phyloP scores from a whole-genome alignment of 2,797 vertebrate species.

The Toxotes lorentzi region DNA sequence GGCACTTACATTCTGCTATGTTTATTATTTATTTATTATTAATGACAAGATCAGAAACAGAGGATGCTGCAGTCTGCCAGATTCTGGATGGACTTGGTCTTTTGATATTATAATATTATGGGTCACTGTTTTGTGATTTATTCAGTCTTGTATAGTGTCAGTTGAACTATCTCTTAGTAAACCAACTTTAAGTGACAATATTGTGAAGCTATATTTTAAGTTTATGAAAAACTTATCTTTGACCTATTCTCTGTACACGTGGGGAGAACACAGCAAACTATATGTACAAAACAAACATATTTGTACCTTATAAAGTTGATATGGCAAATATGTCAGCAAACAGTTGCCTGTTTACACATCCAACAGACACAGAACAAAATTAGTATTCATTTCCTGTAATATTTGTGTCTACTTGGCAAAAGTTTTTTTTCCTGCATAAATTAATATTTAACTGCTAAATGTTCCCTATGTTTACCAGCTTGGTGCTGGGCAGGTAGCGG shows the following conservation, averaged over 20 bases:
- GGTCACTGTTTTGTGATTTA: not conserved
- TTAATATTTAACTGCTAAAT: not conserved
- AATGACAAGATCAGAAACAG: constrained; percentile 4
- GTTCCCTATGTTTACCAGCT: not conserved
- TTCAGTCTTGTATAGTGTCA: constrained; percentile 3
- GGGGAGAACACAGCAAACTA: not conserved
- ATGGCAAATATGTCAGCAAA: not conserved
- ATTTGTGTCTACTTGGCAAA: not conserved
- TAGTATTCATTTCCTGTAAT: not conserved
- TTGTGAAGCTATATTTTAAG: no score
- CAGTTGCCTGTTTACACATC: not conserved
- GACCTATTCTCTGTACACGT: not conserved
- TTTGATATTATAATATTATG: constrained; percentile 18
- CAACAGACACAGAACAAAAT: not conserved
- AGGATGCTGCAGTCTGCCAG: not conserved
- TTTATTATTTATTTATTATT: constrained; percentile 30
- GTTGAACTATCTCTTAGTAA: not conserved
- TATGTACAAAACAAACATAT: not conserved
- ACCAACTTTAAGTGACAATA: not conserved
- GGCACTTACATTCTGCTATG: constrained; percentile 7
- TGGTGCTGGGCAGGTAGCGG: no score
- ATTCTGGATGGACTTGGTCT: constrained; percentile 4
- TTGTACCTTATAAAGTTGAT: not conserved
- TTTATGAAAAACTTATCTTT: no score
- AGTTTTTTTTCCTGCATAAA: not conserved